Conservation (phyloP, 2,888 invertebrate genomes). For the Trachelus tabidus region DNA sequence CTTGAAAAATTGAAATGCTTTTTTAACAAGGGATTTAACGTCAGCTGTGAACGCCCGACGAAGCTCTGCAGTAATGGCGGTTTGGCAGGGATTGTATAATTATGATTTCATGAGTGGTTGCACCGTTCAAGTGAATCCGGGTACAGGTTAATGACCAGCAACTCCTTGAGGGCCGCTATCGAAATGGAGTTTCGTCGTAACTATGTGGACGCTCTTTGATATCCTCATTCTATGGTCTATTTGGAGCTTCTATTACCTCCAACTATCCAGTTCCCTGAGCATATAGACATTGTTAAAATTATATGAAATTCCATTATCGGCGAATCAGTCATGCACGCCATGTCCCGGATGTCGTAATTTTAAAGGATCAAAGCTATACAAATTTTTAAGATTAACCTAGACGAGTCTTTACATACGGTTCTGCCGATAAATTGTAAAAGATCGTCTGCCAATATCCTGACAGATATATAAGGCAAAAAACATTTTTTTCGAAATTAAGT, state of each 20-base stretch:
- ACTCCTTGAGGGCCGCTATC: constrained; percentile 15
- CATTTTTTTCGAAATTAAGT: not conserved
- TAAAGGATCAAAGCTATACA: not conserved
- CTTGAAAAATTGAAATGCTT: not conserved
- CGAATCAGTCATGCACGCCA: constrained; percentile 33
- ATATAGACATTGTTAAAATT: not conserved
- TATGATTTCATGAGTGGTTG: constrained; percentile 1
- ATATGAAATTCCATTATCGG: constrained; percentile 31
- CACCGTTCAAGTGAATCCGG: constrained; percentile 9
- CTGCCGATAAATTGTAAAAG: not conserved
- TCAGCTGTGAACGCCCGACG: not conserved
- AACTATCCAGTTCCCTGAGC: not conserved
- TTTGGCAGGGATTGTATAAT: not conserved
- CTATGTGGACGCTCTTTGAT: not conserved
- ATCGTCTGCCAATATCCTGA: not conserved
- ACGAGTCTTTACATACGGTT: not conserved
- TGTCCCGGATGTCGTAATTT: not conserved
- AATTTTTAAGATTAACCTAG: not conserved
- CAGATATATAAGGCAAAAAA: not conserved
- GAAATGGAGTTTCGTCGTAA: constrained; percentile 7
- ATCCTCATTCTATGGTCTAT: not conserved
- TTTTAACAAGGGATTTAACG: not conserved
- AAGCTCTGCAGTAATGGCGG: not conserved
- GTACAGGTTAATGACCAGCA: constrained; percentile 28
- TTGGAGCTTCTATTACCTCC: not conserved